Evolutionary conservation across 2,113 vertebrate genomes (phyloP).

Genomic region (Todiramphus saurophagus): DNA sequence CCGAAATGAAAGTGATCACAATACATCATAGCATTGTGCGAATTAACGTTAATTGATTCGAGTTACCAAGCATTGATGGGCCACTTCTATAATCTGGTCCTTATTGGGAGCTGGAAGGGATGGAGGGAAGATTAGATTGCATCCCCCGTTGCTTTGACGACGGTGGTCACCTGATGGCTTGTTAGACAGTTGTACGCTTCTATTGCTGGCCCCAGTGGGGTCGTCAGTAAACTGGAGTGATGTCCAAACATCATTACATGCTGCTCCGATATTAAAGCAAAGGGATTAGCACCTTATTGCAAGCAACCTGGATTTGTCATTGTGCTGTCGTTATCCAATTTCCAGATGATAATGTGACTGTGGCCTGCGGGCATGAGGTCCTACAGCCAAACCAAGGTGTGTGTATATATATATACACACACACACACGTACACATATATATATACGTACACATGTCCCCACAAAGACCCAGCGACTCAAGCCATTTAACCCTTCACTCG

Average conservation of each 20-base stretch:
- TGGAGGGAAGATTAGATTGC: constrained; percentile 93
- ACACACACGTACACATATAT: background rate
- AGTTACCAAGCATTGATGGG: constrained; percentile 85
- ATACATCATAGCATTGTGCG: constrained; percentile 85
- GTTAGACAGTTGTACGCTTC: constrained; percentile 84
- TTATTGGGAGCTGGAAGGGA: constrained; percentile 94
- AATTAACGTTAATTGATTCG: constrained; percentile 95
- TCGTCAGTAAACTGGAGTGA: constrained; percentile 91
- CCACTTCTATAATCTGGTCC: constrained; percentile 83
- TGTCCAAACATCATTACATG: constrained; percentile 93
- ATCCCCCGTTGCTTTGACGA: constrained; percentile 85
- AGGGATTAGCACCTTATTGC: constrained; percentile 99
- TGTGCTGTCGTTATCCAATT: constrained; percentile 99
- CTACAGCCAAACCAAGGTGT: constrained; percentile 76
- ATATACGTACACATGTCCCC: background rate
- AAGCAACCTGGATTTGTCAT: constrained; percentile 99
- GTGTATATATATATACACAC: background rate
- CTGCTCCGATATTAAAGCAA: constrained; percentile 97
- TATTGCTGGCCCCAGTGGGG: constrained; percentile 88
- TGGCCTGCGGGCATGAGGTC: constrained; percentile 84
- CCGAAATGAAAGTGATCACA: constrained; percentile 83
- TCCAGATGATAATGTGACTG: constrained; percentile 87
- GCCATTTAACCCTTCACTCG: constrained; percentile 53
- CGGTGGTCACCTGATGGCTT: constrained; percentile 84
- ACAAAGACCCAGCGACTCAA: constrained; percentile 12